Evolutionary conservation across 2,888 invertebrate species (phyloP).

Genomic region (Anagyrus pseudococci): DNA sequence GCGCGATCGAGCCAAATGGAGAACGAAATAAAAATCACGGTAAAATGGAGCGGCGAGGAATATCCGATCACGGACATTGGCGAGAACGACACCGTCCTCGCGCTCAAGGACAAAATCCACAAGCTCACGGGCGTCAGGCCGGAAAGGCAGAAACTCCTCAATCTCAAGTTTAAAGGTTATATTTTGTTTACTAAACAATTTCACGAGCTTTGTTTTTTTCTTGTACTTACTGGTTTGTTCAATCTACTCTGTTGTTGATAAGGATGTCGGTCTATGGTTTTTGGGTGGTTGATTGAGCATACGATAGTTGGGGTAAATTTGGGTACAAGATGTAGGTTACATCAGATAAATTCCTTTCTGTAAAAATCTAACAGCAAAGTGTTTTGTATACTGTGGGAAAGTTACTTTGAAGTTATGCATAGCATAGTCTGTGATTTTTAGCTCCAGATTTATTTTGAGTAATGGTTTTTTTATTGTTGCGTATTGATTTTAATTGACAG

Average conservation of each 20-base stretch:
- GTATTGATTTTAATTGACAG: slow-evolving; percentile 61
- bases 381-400: background rate
- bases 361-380: too few relatives aligned
- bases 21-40: slow-evolving; percentile 67
- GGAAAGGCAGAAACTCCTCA: slow-evolving; percentile 92
- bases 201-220: background rate
- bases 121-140: slow-evolving; percentile 89
- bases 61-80: slow-evolving; percentile 78
- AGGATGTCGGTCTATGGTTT: background rate
- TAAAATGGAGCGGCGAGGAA: slow-evolving; percentile 95
- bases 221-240: background rate
- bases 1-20: slow-evolving; percentile 43
- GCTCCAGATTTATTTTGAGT: too few relatives aligned
- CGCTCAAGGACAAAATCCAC: slow-evolving; percentile 84
- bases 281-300: background rate
- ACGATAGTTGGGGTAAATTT: background rate
- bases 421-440: background rate
- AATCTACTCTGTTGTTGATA: background rate
- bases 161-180: slow-evolving; percentile 89
- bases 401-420: background rate
- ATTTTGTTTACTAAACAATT: slow-evolving; percentile 39
- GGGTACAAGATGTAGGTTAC: too few relatives aligned
- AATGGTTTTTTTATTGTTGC: background rate
- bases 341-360: too few relatives aligned
- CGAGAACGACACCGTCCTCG: slow-evolving; percentile 80